A percentile compares a stretch with the other conserved stretches of the same genome.
These are phyloP conservation scores for Nomada fabriciana DNA, from an alignment of 2,888 invertebrate genomes.

Conservation along the genomic window DNA sequence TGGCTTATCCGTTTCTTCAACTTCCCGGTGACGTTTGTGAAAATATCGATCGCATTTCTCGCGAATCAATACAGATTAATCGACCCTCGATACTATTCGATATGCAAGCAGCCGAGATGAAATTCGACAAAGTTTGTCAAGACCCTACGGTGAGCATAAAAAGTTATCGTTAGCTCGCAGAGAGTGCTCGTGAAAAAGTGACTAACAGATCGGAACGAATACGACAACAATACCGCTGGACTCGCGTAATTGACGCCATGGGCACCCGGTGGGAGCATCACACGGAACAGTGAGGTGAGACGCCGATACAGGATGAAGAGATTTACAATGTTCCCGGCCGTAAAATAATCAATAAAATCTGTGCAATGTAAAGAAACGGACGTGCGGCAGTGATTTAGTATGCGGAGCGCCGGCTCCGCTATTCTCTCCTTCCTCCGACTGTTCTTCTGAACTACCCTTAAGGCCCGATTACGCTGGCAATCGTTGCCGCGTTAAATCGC, in stretches of 20 bases:
- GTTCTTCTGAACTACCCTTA: constrained; percentile 54
- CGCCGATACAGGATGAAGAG: constrained; percentile 81
- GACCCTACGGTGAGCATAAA: background rate
- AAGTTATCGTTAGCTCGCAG: constrained; percentile 4
- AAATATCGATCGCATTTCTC: no score
- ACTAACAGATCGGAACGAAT: constrained; percentile 42
- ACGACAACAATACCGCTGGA: constrained; percentile 72
- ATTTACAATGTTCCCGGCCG: constrained; percentile 83
- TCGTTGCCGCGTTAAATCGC: background rate
- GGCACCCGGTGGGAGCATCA: constrained; percentile 69
- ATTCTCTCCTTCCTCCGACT: constrained; percentile 39
- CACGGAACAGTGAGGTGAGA: constrained; percentile 68
- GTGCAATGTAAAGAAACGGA: constrained; percentile 83
- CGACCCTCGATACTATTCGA: no score
- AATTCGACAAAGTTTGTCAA: background rate
- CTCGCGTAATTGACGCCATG: constrained; percentile 78
- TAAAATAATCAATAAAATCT: constrained; percentile 84
- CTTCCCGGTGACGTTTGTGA: background rate
- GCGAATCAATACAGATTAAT: no score
- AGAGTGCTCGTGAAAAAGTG: background rate
- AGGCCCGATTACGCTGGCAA: constrained; percentile 42
- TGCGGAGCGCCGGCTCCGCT: constrained; percentile 54
- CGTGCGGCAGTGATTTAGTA: constrained; percentile 83
- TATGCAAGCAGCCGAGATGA: background rate
- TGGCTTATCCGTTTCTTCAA: constrained; percentile 29